Base-by-base conservation (phyloP, 1,140 invertebrate species). In the Drosophila prosaltans region DNA sequence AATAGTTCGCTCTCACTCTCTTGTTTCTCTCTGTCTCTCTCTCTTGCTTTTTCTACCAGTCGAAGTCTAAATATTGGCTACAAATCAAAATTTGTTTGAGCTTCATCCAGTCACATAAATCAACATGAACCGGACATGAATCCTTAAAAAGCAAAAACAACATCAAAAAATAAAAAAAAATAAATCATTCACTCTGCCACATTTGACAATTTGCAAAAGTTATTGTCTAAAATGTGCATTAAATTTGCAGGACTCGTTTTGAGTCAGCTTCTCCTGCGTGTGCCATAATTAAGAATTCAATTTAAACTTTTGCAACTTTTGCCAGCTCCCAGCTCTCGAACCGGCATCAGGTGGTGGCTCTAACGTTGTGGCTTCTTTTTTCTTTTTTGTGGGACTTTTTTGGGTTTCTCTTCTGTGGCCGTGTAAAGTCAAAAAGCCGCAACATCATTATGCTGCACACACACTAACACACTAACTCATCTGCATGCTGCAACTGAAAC, bases 231-330 rank as follows among this genome's bases (percentile, higher is more conserved):
- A 66, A 61, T 74, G 60, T 59, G 51, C 55, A 70, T 71, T 74
- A 66, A 72, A 80, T 64, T 69, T 62, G 58, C 70, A 67, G 41
- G 24, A 58, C 51, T n/a, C 40, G 57, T 40, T n/a, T 39, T 16
- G 11, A 26, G n/a, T 24, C 40, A 30, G n/a, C 30, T 10, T 3
- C 5, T 30, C 36, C 62, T 62, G 16, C 45, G 55, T 62, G 71
- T 32, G 58, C 75, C 64, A 78, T 71, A 81, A 76, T 80, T 79
- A 69, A 76, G 65, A 76, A 79, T 83, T 76, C 68, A 83, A 79
- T 79, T 83, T 83, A 41, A 76, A 73, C 21, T 73, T 77, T 76
- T n/a, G 65, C 66, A 74, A 73, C 65, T 69, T 77, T 64, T 62
- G 30, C 39, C 48, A 24, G 21, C 65, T 5, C 32, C 32, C 28